Percentiles rank a stretch among this genome's conserved stretches.
Evolutionary conservation across 53 echinoderm and acorn worm species (phyloP).

Genomic region (Luidia sarsii): DNA sequence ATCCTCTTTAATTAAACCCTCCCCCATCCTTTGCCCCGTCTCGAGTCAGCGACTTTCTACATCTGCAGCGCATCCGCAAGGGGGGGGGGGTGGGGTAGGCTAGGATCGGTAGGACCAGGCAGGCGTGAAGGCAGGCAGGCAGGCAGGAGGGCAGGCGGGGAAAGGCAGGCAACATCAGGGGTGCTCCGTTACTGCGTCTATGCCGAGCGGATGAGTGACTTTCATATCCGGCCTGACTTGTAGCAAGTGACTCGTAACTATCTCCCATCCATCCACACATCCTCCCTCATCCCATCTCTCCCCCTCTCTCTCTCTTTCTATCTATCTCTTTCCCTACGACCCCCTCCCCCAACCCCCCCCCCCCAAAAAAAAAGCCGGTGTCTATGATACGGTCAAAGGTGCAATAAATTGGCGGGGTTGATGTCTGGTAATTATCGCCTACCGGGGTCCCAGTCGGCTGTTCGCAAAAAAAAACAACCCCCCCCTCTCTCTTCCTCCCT

Average conservation of each 20-base stretch:
- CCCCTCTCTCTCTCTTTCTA: neutral
- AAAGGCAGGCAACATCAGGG: neutral
- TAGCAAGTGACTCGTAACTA: constrained; percentile 30
- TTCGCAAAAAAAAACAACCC: too few species aligned
- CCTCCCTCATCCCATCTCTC: too few species aligned
- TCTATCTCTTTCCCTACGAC: neutral
- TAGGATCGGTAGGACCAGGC: neutral
- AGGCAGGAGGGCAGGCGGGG: neutral
- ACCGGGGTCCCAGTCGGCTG: too few species aligned
- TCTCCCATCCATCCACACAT: neutral
- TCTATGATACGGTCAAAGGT: constrained; percentile 28
- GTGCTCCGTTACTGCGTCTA: too few species aligned
- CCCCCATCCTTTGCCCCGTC: constrained; percentile 21
- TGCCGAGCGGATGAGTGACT: constrained; percentile 37
- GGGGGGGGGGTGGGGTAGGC: too few species aligned
- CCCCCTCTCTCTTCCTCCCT: too few species aligned
- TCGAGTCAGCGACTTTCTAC: constrained; percentile 21
- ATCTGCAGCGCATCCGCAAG: constrained; percentile 27
- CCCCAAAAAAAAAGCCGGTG: neutral
- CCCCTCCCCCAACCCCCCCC: too few species aligned
- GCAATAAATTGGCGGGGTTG: constrained; percentile 42
- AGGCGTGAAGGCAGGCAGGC: constrained; percentile 12
- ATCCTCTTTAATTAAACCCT: constrained; percentile 52
- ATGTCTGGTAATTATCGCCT: constrained; percentile 33
- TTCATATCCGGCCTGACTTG: constrained; percentile 27